Evolutionary conservation across 2,113 vertebrate species (phyloP).

Genomic region (Chascanopsetta lugubris): DNA sequence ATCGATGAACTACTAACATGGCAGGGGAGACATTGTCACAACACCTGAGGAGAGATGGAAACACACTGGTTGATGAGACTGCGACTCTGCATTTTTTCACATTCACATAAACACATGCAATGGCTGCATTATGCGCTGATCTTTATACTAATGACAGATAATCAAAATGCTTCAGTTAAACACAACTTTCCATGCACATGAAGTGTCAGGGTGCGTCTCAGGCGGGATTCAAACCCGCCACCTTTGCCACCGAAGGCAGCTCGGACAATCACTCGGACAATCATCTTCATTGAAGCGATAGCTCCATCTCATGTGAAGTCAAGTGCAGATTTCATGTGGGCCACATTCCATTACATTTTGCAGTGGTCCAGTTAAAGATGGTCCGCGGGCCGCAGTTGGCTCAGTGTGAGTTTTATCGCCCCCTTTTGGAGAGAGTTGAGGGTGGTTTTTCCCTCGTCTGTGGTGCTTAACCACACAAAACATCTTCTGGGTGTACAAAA

Average conservation of each 20-base stretch:
- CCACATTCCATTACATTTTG: too few relatives aligned
- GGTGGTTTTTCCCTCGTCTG: neutral
- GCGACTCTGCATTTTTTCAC: neutral
- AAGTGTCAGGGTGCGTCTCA: too few relatives aligned
- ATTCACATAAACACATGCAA: constrained; percentile 3
- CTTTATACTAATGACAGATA: neutral
- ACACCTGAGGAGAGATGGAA: constrained; percentile 34
- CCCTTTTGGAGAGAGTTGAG: neutral
- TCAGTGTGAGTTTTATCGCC: neutral
- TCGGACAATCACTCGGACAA: too few relatives aligned
- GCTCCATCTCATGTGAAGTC: too few relatives aligned
- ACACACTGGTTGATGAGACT: constrained; percentile 11
- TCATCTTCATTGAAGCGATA: too few relatives aligned
- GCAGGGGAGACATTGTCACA: constrained; percentile 14
- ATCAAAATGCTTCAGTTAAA: too few relatives aligned
- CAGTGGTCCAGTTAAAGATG: too few relatives aligned
- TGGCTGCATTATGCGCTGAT: neutral
- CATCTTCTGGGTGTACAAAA: neutral
- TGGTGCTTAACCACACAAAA: neutral
- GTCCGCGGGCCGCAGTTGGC: too few relatives aligned
- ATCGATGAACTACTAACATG: constrained; percentile 59
- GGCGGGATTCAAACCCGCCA: too few relatives aligned
- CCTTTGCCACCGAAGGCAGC: too few relatives aligned
- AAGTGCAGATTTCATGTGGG: too few relatives aligned
- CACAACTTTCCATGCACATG: too few relatives aligned